Evolutionary conservation across 2,113 vertebrate species (phyloP).

Genomic region (Vidua chalybeata): DNA sequence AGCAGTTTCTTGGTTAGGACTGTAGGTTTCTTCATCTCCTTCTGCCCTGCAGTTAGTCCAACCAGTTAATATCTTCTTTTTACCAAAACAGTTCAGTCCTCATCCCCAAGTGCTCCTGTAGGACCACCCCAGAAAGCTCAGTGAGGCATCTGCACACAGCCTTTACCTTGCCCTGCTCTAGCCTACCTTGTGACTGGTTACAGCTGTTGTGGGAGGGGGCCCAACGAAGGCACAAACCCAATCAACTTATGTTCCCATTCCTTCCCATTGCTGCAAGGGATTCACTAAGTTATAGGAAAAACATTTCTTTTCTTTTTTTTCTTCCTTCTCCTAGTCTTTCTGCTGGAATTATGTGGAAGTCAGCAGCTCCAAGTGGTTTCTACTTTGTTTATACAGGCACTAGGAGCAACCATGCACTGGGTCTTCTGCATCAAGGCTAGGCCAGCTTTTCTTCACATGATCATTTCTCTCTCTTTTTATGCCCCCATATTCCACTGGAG

Average conservation of each 20-base stretch:
- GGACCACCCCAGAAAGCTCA: background rate
- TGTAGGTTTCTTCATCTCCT: background rate
- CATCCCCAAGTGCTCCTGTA: background rate
- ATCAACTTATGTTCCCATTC: background rate
- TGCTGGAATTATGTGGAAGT: background rate
- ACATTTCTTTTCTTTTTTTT: background rate
- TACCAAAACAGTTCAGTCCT: background rate
- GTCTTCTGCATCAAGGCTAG: background rate
- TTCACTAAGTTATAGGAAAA: background rate
- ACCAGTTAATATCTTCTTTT: background rate
- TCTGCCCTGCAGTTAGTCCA: background rate
- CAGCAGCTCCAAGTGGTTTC: background rate
- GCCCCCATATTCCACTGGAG: background rate
- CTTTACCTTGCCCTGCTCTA: background rate
- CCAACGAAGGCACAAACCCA: accelerated
- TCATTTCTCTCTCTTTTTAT: background rate
- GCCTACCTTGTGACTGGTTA: background rate
- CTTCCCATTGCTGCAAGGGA: background rate
- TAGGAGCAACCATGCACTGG: too few species aligned
- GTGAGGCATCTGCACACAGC: accelerated
- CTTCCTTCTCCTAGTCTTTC: background rate
- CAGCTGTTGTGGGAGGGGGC: background rate
- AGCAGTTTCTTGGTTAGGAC: background rate
- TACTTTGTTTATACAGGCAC: background rate
- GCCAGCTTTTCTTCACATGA: background rate